phyloP scores from a whole-genome alignment of 1,140 invertebrate genomes.

The Drosophila pseudoananassae region DNA sequence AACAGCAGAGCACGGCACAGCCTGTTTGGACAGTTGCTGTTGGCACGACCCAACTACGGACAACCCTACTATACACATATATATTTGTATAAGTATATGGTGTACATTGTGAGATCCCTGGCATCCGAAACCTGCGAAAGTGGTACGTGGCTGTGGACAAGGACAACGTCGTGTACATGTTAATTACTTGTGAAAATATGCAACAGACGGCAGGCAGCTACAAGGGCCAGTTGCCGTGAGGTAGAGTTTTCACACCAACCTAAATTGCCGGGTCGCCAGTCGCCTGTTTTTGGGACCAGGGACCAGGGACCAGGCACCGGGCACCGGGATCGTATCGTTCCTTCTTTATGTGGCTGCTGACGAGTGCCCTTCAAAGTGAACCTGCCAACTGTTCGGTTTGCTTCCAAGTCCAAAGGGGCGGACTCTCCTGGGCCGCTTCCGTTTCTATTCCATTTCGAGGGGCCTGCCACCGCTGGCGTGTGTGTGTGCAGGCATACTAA shows the following conservation, averaged over 20 bases:
- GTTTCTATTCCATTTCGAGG: conserved; percentile 10
- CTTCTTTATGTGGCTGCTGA: conserved; percentile 49
- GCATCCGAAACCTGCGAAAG: neutral
- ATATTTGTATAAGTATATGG: no score
- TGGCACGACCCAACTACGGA: conserved; percentile 22
- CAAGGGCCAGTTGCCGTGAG: conserved; percentile 64
- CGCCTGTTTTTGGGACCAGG: conserved; percentile 12
- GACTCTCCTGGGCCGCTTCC: conserved; percentile 12
- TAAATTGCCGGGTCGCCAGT: conserved; percentile 48
- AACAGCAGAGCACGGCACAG: conserved; percentile 24
- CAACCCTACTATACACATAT: neutral
- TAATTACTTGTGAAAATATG: conserved; percentile 83
- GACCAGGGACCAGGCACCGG: neutral
- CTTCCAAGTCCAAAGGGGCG: neutral
- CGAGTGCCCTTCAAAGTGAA: conserved; percentile 65
- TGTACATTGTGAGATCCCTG: conserved; percentile 22
- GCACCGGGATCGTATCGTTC: conserved; percentile 21
- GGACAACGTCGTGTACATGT: conserved; percentile 78
- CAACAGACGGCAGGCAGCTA: conserved; percentile 62
- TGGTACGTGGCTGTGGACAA: conserved; percentile 36
- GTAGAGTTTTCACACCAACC: conserved; percentile 72
- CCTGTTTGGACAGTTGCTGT: conserved; percentile 71
- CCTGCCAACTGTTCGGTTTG: conserved; percentile 33
- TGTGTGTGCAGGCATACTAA: conserved; percentile 75
- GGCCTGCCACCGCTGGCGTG: conserved; percentile 12